A percentile compares a stretch with the other conserved stretches of the same genome.
These are phyloP conservation scores for Stenichneumon culpator DNA, from an alignment of 2,888 invertebrate species.

Conservation along the genomic window DNA sequence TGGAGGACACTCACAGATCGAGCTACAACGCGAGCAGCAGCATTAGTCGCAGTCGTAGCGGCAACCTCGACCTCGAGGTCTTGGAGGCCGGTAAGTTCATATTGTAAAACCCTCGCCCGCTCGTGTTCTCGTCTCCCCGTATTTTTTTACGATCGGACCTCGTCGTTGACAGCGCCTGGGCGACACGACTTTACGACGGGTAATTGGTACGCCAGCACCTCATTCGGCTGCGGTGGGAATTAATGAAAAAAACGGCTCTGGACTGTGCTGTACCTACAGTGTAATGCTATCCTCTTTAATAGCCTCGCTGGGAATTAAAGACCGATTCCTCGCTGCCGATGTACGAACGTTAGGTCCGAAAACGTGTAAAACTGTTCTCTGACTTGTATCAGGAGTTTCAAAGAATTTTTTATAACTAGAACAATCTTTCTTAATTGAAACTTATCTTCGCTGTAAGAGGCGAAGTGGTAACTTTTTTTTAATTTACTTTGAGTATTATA, in stretches of 20 bases:
- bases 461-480: too few species aligned
- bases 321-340: neutral
- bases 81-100: slow-evolving; percentile 81
- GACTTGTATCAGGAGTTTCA: neutral
- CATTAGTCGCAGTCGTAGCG: slow-evolving; percentile 82
- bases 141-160: neutral
- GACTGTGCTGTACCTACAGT: neutral
- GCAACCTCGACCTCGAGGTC: slow-evolving; percentile 82
- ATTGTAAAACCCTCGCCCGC: neutral
- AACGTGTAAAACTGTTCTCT: neutral
- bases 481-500: too few species aligned
- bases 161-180: slow-evolving; percentile 9
- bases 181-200: neutral
- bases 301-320: neutral
- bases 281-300: slow-evolving; percentile 16
- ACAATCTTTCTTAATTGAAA: too few species aligned
- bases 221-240: slow-evolving; percentile 1
- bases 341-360: neutral
- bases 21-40: slow-evolving; percentile 81
- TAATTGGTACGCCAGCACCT: slow-evolving; percentile 13
- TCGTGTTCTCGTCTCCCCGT: neutral
- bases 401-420: neutral
- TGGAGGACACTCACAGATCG: slow-evolving; percentile 86
- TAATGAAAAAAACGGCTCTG: neutral
- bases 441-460: too few species aligned